Conservation (phyloP, 2,888 invertebrate genomes). For the Meiosimyza platycephala region DNA sequence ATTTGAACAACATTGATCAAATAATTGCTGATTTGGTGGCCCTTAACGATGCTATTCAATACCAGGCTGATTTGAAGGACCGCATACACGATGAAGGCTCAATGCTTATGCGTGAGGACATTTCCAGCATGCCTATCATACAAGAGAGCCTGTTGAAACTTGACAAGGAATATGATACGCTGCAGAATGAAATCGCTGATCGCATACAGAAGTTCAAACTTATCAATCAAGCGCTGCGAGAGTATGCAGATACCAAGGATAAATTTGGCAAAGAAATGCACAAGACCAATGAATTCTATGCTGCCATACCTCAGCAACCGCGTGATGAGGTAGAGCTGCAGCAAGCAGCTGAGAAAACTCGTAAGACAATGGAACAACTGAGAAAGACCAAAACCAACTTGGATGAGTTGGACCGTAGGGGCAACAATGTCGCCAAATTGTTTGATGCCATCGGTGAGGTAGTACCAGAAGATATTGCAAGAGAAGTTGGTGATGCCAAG, state of each 20-base stretch:
- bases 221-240: constrained; percentile 79
- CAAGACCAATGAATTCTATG: constrained; percentile 76
- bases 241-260: constrained; percentile 78
- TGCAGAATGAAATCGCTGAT: constrained; percentile 79
- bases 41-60: constrained; percentile 71
- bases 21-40: constrained; percentile 68
- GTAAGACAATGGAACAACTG: constrained; percentile 79
- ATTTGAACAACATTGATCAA: constrained; percentile 64
- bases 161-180: constrained; percentile 84
- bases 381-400: constrained; percentile 80
- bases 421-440: constrained; percentile 66
- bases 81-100: constrained; percentile 83
- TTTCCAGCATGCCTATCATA: constrained; percentile 81
- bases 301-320: constrained; percentile 75
- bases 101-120: constrained; percentile 83
- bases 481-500: constrained; percentile 71
- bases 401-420: constrained; percentile 83
- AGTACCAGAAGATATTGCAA: constrained; percentile 67
- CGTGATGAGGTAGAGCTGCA: constrained; percentile 80
- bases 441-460: constrained; percentile 69
- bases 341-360: constrained; percentile 78
- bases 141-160: constrained; percentile 83
- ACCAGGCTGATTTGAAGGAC: constrained; percentile 74
- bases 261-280: constrained; percentile 78
- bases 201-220: constrained; percentile 80